These are phyloP conservation scores for Lytechinus variegatus DNA, from an alignment of 35 echinoderm and acorn worm species.

Conservation along the genomic window DNA sequence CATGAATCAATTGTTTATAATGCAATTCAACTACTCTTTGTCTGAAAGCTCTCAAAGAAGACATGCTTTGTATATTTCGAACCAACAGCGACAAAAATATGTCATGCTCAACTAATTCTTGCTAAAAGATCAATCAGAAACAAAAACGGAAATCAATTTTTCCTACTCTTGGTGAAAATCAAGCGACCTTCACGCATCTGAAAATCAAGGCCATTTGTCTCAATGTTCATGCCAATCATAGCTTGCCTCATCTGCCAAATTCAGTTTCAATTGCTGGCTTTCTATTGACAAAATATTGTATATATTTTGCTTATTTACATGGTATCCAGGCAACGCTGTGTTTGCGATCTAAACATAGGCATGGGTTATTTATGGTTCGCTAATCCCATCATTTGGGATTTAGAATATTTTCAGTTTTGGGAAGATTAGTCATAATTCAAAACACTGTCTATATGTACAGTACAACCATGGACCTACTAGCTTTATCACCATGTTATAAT, in stretches of 20 bases:
- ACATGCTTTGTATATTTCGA: neutral
- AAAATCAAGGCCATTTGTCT: neutral
- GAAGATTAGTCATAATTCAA: too few relatives aligned
- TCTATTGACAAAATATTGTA: neutral
- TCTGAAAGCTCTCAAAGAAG: neutral
- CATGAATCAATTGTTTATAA: neutral
- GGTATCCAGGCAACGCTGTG: neutral
- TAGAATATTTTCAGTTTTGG: neutral
- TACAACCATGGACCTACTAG: too few relatives aligned
- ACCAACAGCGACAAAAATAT: neutral
- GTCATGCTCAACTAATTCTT: neutral
- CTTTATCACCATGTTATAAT: too few relatives aligned
- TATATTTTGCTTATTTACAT: neutral
- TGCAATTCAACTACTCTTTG: neutral
- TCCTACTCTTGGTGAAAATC: neutral
- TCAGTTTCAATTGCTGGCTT: neutral
- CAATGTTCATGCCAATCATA: neutral
- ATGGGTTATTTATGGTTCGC: neutral
- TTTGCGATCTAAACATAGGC: neutral
- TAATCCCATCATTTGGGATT: neutral
- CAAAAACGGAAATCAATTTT: neutral
- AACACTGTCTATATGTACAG: too few relatives aligned
- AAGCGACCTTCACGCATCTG: neutral
- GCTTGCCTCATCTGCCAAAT: neutral
- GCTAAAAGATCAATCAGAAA: neutral